These are phyloP conservation scores for Hirtodrosophila histrioides DNA, from an alignment of 2,888 invertebrate genomes.

Conservation along the genomic window DNA sequence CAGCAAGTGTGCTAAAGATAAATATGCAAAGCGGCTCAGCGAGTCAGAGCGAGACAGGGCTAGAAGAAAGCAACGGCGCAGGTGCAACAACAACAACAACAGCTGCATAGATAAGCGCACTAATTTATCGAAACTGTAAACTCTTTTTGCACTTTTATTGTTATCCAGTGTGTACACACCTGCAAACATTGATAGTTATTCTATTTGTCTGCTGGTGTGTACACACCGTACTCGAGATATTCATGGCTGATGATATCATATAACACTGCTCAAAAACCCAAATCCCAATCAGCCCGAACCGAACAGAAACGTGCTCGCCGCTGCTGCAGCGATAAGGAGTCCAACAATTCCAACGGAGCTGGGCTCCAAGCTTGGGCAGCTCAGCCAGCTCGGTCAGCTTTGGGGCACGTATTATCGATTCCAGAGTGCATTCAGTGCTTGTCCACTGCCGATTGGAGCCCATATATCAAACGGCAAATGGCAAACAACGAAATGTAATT, in stretches of 20 bases:
- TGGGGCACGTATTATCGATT: constrained; percentile 75
- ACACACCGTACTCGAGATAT: constrained; percentile 25
- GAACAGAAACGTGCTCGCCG: constrained; percentile 56
- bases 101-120: constrained; percentile 72
- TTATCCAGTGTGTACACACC: constrained; percentile 24
- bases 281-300: constrained; percentile 44
- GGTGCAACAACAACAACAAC: constrained; percentile 62
- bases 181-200: constrained; percentile 3
- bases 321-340: constrained; percentile 55
- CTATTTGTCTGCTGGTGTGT: constrained; percentile 17
- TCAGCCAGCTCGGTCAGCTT: constrained; percentile 17
- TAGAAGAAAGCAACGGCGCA: constrained; percentile 61
- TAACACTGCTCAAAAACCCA: constrained; percentile 15
- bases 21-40: constrained; percentile 67
- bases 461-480: constrained; percentile 68
- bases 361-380: neutral
- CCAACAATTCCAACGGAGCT: constrained; percentile 26
- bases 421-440: constrained; percentile 60
- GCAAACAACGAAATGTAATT: constrained; percentile 78
- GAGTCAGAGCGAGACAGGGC: constrained; percentile 14
- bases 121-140: constrained; percentile 66
- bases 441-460: constrained; percentile 31
- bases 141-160: constrained; percentile 19
- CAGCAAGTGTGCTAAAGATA: constrained; percentile 73
- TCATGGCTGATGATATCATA: constrained; percentile 49